Evolutionary conservation across 2,113 vertebrate species (phyloP), one percentile per base, ranked within the genome.

Genomic region (Platanista minor): DNA sequence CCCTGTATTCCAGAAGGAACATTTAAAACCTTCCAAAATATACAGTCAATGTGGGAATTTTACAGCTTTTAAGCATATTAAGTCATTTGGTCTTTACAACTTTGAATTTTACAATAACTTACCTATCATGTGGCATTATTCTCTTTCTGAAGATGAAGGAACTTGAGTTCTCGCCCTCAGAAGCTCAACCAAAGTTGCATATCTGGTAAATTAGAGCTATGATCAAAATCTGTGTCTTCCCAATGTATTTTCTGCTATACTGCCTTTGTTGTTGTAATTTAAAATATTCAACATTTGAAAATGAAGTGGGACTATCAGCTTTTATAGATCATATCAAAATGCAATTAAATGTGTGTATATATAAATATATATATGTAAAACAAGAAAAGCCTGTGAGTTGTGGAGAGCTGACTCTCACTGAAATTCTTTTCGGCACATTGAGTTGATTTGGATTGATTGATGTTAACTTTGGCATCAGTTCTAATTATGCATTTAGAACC

Each of bases 251-350:
- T 62, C 12, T 92, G 46, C 66, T 90, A 15, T 82, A 43, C n/a
- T 0, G 4, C 39, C 36, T 92, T 71, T 84, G 20, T 43, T 84
- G 15, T 71, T 85, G 33, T 86, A 59, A 94, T n/a, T 66, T 64
- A 80, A 96, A 85, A 85, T 96, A 91, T 46, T 67, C 57, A 90
- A n/a, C 49, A 54, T 66, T 80, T 83, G n/a, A 83, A 77, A 59
- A 78, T 64, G 67, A 80, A 75, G 59, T 66, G 33, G 33, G 27
- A 49, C 64, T 62, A 2, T 75, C 39, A 92, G 41, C 43, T 92
- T 95, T 96, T 67, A 87, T 39, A 71, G 43, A 49, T 87, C 29
- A 69, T 94, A 87, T 54, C 61, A 69, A 36, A 91, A 62, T 88
- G 36, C n/a, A 83, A 3, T 88, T 69, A 69, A 69, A 86, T 20